Conservation (phyloP, 2,113 vertebrate species). For the Pseudolaguvia tuberculata region DNA sequence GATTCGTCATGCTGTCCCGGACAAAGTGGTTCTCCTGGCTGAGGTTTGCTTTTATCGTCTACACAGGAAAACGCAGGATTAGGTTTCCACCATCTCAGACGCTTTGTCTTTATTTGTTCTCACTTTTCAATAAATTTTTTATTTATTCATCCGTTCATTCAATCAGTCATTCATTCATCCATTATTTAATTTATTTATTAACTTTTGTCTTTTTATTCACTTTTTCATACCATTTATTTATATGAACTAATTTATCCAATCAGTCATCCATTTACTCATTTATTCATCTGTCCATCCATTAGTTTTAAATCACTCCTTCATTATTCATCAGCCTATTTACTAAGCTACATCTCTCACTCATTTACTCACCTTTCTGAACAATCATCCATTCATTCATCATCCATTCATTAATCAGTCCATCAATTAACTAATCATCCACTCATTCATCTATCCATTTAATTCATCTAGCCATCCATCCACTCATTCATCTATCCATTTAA, state of each 20-base stretch:
- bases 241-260: too few species aligned
- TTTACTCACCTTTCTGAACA: background rate
- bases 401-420: background rate
- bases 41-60: conserved; percentile 93
- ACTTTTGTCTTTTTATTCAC: too few species aligned
- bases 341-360: background rate
- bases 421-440: background rate
- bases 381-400: background rate
- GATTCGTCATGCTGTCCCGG: conserved; percentile 80
- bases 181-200: background rate
- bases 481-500: background rate
- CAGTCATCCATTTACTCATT: too few species aligned
- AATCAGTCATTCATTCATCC: background rate
- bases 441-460: background rate
- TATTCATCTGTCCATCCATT: background rate
- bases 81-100: background rate
- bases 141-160: background rate
- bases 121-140: background rate
- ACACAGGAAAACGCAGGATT: conserved; percentile 29
- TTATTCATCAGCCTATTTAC: too few species aligned
- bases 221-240: background rate
- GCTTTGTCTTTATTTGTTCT: background rate
- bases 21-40: conserved; percentile 90
- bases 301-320: background rate
- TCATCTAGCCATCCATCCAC: background rate